These are phyloP conservation scores for Amyelois transitella DNA, from an alignment of 1,140 invertebrate species.

Conservation along the genomic window DNA sequence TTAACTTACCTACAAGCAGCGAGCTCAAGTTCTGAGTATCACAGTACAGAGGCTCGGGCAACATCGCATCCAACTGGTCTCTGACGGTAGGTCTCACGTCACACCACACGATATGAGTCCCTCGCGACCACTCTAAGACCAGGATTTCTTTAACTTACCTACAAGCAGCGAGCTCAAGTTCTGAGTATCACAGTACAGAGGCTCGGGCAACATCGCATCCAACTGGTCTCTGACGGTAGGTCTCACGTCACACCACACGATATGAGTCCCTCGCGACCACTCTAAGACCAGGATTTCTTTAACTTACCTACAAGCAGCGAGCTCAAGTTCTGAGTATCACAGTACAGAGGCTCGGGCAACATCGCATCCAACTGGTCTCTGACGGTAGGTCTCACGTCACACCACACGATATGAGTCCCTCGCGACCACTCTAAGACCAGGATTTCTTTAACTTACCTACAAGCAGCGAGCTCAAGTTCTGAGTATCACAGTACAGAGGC, in stretches of 20 bases:
- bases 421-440: constrained; percentile 44
- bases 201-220: constrained; percentile 30
- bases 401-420: constrained; percentile 41
- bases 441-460: constrained; percentile 46
- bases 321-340: constrained; percentile 32
- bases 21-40: constrained; percentile 27
- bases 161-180: constrained; percentile 29
- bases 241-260: constrained; percentile 44
- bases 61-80: constrained; percentile 32
- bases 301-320: constrained; percentile 35
- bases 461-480: constrained; percentile 28
- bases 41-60: constrained; percentile 43
- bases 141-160: constrained; percentile 49
- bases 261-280: constrained; percentile 34
- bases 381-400: constrained; percentile 29
- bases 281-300: constrained; percentile 50
- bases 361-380: constrained; percentile 36
- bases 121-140: constrained; percentile 43
- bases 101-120: constrained; percentile 42
- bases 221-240: constrained; percentile 37
- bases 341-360: constrained; percentile 38
- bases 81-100: constrained; percentile 28
- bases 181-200: constrained; percentile 38
- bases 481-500: constrained; percentile 36
- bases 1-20: constrained; percentile 38